Evolutionary conservation across 2,113 vertebrate genomes (phyloP), one percentile per base, ranked within the genome.

Genomic region (Machaerirhynchus nigripectus): DNA sequence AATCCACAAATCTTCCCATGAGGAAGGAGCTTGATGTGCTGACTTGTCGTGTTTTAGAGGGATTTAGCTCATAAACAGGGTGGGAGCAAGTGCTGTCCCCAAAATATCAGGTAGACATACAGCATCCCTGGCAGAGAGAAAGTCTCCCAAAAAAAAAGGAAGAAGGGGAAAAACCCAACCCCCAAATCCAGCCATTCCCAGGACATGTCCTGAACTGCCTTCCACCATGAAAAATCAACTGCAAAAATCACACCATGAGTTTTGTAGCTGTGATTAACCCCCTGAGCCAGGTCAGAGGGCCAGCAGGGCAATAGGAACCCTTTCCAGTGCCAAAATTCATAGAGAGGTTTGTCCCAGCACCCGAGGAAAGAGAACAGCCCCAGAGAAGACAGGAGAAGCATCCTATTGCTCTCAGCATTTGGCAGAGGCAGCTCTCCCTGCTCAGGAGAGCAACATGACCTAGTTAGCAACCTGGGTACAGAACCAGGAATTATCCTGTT

Each of bases 391-490:
- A 74, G 56, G 20, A 21, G 39, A 82, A 93, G 71, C 68, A 52
- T 3, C 28, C 17, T 55, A 28, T 19, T 50, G 75, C 93, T 88
- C 28, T 37, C 56, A 87, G 92, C 74, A 4, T 28, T 80, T 65
- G 87, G 90, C 92, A 92, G 76, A 90, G 87, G 59, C 35, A 23
- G 82, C 81, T 89, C 80, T 42, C 67, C 86, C 86, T 12, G 39
- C 95, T 84, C 31, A 53, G 47, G 64, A 95, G 83, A 86, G 93
- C 35, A 76, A 87, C 75, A 44, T 97, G 96, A 96, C 95, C 90
- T 94, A 95, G 88, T 96, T 95, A 96, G 82, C 82, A 95, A 87
- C 87, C 79, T 57, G 83, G 73, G 88, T 69, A 70, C 67, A 68
- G 82, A 83, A 96, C 55, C 31, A 44, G 93, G 93, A 88, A 94